Evolutionary conservation across 92 coral and sea anemone genomes (phyloP), one percentile per base, ranked within the genome.

Genomic region (Umimayanthus kanabou): DNA sequence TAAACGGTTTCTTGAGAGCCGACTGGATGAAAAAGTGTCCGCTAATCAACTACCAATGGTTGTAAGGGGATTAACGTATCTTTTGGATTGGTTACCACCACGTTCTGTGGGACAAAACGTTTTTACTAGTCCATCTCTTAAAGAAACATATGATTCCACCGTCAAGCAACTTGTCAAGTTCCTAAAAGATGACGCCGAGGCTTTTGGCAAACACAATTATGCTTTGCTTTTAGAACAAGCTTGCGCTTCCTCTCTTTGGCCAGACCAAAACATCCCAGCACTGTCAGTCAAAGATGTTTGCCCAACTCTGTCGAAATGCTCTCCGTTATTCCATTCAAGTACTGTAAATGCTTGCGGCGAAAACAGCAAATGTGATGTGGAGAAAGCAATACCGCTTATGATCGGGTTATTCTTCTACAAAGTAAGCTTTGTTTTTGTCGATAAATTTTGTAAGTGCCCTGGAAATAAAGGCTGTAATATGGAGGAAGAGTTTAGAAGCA

Each of bases 311-410:
- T 69, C 72, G 39, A 42, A 33, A 81, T 88, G 90, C 81, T 43
- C 90, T 39, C 28, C 70, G 20, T 85, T 90, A 15, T 76, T 80
- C 73, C 75, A 80, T 85, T 79, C 89, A 73, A 85, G 81, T 72
- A 23, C 84, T n/a, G 49, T 39, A 13, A 75, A 80, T n/a, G 94
- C 94, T 33, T 92, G 94, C 85, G 53, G 78, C 22, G 55, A 20
- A 28, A 84, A 83, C 70, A 74, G 71, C 81, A 92, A 82, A 87
- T 92, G 94, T 71, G 91, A 90, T 71, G 40, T 83, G 39, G 28
- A 39, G 66, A 90, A 87, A 71, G 94, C 93, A 16, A 74, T 90
- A 43, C 94, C 92, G 9, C 78, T 87, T 85, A 89, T 92, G 92
- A 66, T 74, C 40, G 94, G 91, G 9, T 29, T 92, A 29, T 74